phyloP scores from a whole-genome alignment of 2,797 vertebrate genomes.

The Choloepus didactylus region DNA sequence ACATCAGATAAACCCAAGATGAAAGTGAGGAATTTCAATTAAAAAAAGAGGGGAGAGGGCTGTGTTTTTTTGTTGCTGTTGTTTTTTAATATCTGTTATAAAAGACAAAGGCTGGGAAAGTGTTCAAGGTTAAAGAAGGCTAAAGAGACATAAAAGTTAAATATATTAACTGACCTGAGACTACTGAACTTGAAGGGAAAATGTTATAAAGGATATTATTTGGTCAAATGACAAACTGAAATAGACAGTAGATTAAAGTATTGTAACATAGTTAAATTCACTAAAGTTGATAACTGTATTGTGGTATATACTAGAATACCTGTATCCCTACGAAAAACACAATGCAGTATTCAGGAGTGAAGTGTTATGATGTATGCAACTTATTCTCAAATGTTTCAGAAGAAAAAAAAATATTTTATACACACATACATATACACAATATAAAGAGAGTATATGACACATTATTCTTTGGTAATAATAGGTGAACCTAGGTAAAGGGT shows the following conservation, averaged over 20 bases:
- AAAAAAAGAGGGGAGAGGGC: neutral
- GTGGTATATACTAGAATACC: neutral
- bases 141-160: slow-evolving; percentile 50
- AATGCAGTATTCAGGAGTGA: neutral
- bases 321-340: neutral
- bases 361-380: neutral
- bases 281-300: neutral
- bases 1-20: slow-evolving; percentile 43
- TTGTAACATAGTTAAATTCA: slow-evolving; percentile 2
- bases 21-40: neutral
- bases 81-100: slow-evolving; percentile 10
- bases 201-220: neutral
- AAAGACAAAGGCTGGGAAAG: slow-evolving; percentile 13
- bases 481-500: neutral
- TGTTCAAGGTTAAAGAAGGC: slow-evolving; percentile 26
- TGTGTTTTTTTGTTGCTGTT: neutral
- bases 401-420: neutral
- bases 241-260: neutral
- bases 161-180: neutral
- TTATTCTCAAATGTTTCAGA: slow-evolving; percentile 47
- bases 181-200: neutral
- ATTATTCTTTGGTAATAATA: neutral
- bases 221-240: slow-evolving; percentile 58
- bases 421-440: neutral
- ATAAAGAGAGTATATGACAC: neutral